These are phyloP conservation scores for Capra hircus DNA, from an alignment of 2,113 vertebrate species.

Conservation along the genomic window DNA sequence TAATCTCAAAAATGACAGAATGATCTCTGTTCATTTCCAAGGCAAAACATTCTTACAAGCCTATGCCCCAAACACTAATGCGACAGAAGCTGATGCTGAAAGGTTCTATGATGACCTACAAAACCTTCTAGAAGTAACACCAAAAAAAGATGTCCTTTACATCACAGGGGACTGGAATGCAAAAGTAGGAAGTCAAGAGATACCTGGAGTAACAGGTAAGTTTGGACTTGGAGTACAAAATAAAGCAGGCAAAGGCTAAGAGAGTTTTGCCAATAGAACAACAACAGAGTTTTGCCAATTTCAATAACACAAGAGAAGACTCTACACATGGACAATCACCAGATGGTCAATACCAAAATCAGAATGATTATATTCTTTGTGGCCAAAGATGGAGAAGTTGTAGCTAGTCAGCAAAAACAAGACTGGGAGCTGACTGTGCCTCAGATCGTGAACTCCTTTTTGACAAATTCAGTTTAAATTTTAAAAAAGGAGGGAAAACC, in stretches of 20 bases:
- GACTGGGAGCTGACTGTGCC: background rate
- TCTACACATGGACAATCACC: background rate
- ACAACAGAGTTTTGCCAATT: background rate
- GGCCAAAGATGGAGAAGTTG: background rate
- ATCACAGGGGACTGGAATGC: background rate
- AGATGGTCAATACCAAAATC: background rate
- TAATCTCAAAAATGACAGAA: background rate
- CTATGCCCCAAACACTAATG: background rate
- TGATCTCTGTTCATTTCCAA: background rate
- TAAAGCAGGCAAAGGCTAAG: background rate
- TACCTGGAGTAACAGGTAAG: background rate
- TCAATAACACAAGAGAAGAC: background rate
- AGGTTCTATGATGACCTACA: background rate
- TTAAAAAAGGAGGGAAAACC: background rate
- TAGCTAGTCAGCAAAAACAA: background rate
- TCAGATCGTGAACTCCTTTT: background rate
- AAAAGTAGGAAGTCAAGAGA: background rate
- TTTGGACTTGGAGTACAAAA: background rate
- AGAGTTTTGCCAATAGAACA: background rate
- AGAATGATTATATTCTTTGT: background rate
- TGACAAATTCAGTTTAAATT: background rate
- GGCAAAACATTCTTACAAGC: background rate
- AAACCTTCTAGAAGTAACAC: background rate
- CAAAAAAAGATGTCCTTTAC: background rate
- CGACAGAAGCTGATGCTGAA: background rate